A percentile compares a stretch with the other conserved stretches of the same genome.
Conservation (phyloP, 2,888 invertebrate species). For the Chrysopilus asiliformis region DNA sequence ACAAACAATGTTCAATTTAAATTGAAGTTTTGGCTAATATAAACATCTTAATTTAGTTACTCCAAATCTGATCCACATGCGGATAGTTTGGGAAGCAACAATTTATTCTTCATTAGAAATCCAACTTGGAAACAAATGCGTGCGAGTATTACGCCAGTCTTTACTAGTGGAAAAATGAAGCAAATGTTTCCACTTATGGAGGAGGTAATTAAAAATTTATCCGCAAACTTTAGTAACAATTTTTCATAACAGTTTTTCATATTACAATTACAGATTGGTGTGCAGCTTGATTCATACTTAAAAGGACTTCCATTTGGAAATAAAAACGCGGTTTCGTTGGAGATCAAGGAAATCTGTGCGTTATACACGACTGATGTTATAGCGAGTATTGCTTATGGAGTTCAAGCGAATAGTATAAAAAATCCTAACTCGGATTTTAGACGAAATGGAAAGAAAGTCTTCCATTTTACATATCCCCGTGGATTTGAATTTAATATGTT, state of each 20-base stretch:
- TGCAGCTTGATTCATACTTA: conserved; percentile 5
- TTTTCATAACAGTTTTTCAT: background rate
- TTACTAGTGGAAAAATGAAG: conserved; percentile 34
- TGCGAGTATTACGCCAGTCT: conserved; percentile 36
- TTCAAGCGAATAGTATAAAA: conserved; percentile 35
- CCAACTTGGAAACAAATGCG: conserved; percentile 36
- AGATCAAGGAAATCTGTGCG: conserved; percentile 26
- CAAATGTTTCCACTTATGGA: conserved; percentile 31
- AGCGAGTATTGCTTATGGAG: conserved; percentile 37
- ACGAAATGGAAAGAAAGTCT: conserved; percentile 20
- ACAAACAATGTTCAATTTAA: too few relatives aligned
- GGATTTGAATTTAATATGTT: conserved; percentile 23
- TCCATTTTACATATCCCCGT: conserved; percentile 19
- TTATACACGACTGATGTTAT: conserved; percentile 37
- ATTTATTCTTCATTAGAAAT: conserved; percentile 36
- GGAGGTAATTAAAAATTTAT: too few relatives aligned
- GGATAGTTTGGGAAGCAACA: conserved; percentile 32
- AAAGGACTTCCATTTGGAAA: background rate
- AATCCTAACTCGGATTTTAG: conserved; percentile 31
- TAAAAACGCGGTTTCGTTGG: conserved; percentile 15
- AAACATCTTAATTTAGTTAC: too few relatives aligned
- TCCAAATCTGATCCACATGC: conserved; percentile 22
- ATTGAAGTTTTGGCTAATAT: too few relatives aligned
- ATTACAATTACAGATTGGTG: conserved; percentile 8
- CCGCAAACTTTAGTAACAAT: background rate